Base-by-base conservation (phyloP, 1,140 invertebrate genomes). In the Cyclargus thomasi region DNA sequence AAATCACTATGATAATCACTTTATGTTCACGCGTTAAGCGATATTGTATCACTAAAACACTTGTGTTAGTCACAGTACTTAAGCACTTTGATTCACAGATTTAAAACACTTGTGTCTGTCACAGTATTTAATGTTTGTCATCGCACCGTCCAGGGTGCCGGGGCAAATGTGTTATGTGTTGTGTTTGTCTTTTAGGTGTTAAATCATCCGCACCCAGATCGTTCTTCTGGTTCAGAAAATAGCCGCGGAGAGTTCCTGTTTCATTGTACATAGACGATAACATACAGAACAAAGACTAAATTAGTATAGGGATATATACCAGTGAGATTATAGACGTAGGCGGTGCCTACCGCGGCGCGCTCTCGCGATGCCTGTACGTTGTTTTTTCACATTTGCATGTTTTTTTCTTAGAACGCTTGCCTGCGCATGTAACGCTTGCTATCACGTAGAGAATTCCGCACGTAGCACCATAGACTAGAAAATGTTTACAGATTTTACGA, bases 221-320 rank as follows among this genome's bases (percentile, higher is more conserved):
- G 77, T 90, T 90, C 88, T 90, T 90, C 88, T 90, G 88, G 88
- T 90, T 90, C 86, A 90, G 88, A 85, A 86, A 90, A 84, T 90
- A 90, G 76, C 80, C 76, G 70, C 74, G 83, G 78, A 83, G 80
- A 78, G 82, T 83, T 90, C 84, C 88, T 87, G 86, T 86, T 83
- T 71, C 72, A 83, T 75, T 90, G 86, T 90, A 88, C 68, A 88
- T 90, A 90, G 74, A 86, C 23, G 81, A 81, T 80, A 79, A 75
- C 76, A 83, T 88, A 88, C 82, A 87, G 82, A 88, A 86, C 80
- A 90, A 90, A 90, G 86, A 90, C 88, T 90, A 85, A 90, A 86
- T 88, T 90, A 90, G 83, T 84, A 80, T 86, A 86, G 78, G 75
- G 78, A 79, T 87, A 80, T 72, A 82, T 81, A 88, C 88, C 88